These are phyloP conservation scores for Hystrix brachyura DNA, from an alignment of 2,113 vertebrate genomes.

Conservation along the genomic window DNA sequence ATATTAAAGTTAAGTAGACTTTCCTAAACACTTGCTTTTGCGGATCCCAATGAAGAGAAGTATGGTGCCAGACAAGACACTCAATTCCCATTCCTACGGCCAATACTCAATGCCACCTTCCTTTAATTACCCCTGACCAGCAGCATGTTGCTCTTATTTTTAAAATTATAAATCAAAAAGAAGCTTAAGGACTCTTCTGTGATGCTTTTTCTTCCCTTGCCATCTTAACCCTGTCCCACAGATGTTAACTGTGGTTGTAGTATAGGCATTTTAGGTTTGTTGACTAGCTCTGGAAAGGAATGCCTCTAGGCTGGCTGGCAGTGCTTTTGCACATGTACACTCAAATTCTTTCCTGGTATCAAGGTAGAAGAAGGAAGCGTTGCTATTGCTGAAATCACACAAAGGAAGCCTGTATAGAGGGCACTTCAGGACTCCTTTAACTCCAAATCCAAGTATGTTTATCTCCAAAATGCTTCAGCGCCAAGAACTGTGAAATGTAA, in stretches of 20 bases:
- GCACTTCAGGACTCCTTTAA: background rate
- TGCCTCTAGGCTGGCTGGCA: background rate
- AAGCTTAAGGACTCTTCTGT: background rate
- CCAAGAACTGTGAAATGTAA: slow-evolving; percentile 30
- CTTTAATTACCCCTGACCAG: background rate
- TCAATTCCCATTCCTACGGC: background rate
- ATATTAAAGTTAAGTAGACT: background rate
- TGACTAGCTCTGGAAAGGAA: background rate
- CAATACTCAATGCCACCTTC: background rate
- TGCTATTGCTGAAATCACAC: background rate
- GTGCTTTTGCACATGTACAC: background rate
- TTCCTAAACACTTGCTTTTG: background rate
- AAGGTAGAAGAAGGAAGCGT: background rate
- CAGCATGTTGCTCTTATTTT: background rate
- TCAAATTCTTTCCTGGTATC: background rate
- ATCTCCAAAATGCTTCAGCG: background rate
- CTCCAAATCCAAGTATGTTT: background rate
- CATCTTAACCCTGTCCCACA: background rate
- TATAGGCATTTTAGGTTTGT: background rate
- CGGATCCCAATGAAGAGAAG: background rate
- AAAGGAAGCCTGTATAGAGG: background rate
- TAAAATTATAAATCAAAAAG: slow-evolving; percentile 32
- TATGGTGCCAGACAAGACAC: background rate
- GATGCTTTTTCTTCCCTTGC: background rate
- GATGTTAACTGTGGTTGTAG: background rate